Evolutionary conservation across 2,888 invertebrate genomes (phyloP).

Genomic region (Caenorhabditis macrosperma): DNA sequence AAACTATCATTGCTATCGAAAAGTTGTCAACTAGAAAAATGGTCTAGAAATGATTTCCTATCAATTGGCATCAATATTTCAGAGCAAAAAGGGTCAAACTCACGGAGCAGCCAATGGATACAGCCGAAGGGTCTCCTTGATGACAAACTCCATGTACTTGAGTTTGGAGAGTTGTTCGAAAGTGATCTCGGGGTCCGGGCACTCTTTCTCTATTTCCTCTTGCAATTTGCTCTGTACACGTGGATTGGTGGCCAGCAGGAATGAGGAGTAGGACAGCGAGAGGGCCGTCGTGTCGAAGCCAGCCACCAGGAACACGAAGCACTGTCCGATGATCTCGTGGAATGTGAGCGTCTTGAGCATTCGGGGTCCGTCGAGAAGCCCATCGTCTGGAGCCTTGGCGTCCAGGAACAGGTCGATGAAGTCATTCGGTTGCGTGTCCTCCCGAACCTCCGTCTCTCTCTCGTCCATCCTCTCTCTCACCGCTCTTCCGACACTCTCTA

Average conservation of each 20-base stretch:
- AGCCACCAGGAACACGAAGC: slow-evolving; percentile 82
- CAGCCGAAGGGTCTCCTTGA: slow-evolving; percentile 65
- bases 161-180: slow-evolving; percentile 58
- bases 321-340: slow-evolving; percentile 80
- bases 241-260: slow-evolving; percentile 81
- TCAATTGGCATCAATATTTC: neutral
- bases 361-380: too few relatives aligned
- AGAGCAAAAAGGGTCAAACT: slow-evolving; percentile 10
- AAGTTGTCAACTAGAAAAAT: neutral
- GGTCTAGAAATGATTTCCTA: neutral
- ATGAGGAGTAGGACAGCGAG: slow-evolving; percentile 81
- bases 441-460: slow-evolving; percentile 37
- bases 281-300: slow-evolving; percentile 83
- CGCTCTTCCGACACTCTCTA: slow-evolving; percentile 9
- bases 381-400: too few relatives aligned
- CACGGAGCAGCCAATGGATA: slow-evolving; percentile 64
- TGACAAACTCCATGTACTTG: slow-evolving; percentile 64
- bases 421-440: slow-evolving; percentile 50
- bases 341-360: slow-evolving; percentile 42
- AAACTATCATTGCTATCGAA: neutral
- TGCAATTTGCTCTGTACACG: slow-evolving; percentile 55
- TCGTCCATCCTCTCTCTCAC: slow-evolving; percentile 37
- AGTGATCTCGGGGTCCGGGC: slow-evolving; percentile 45
- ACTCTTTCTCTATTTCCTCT: slow-evolving; percentile 60
- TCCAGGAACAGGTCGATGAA: slow-evolving; percentile 72